Evolutionary conservation across 1,140 invertebrate species (phyloP).

Genomic region (Philotrypesis tridentata): DNA sequence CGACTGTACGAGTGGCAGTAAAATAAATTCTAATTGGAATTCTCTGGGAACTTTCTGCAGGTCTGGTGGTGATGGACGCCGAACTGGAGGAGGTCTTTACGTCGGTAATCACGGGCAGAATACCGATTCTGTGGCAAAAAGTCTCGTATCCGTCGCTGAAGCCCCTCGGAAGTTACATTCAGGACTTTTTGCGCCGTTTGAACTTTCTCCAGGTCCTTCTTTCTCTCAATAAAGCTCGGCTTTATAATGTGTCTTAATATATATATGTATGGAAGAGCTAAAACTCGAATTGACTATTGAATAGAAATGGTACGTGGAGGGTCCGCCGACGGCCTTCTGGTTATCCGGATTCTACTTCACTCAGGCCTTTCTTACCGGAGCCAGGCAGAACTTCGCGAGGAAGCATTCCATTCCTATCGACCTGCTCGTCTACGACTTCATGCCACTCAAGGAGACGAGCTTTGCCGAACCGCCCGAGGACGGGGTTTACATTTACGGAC

Average conservation of each 20-base stretch:
- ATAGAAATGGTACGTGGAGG: conserved; percentile 86
- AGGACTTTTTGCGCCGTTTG: conserved; percentile 88
- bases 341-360: conserved; percentile 96
- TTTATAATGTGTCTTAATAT: too few relatives aligned
- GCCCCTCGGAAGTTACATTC: conserved; percentile 91
- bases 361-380: conserved; percentile 95
- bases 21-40: too few relatives aligned
- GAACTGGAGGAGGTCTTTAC: conserved; percentile 90
- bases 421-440: conserved; percentile 89
- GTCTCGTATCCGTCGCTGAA: conserved; percentile 95
- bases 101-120: conserved; percentile 89
- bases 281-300: not conserved
- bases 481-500: conserved; percentile 88
- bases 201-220: conserved; percentile 82
- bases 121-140: conserved; percentile 87
- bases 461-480: conserved; percentile 80
- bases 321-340: conserved; percentile 90
- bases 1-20: too few relatives aligned
- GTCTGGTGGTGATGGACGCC: conserved; percentile 87
- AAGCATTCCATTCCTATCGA: conserved; percentile 94
- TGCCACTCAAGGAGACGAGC: conserved; percentile 73
- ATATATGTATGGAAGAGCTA: too few relatives aligned
- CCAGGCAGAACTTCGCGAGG: conserved; percentile 94
- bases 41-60: conserved; percentile 66
- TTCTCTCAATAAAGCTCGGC: not conserved